Percentiles rank a stretch among this genome's conserved stretches.
These are phyloP conservation scores for Meandrusa payeni DNA, from an alignment of 2,888 invertebrate genomes.

Conservation along the genomic window DNA sequence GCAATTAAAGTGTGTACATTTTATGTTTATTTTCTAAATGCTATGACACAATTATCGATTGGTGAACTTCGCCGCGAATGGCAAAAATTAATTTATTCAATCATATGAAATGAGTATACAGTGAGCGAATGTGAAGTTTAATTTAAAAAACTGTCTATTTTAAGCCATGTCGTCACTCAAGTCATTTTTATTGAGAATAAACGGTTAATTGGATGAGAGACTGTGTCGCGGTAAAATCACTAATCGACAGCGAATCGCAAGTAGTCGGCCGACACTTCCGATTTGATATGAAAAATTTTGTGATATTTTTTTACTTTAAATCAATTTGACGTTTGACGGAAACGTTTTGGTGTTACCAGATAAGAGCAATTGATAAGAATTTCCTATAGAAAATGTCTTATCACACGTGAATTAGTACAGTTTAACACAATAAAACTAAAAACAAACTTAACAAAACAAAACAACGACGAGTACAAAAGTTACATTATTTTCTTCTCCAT, in stretches of 20 bases:
- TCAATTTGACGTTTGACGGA: conserved; percentile 15
- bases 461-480: too few relatives aligned
- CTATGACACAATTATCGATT: conserved; percentile 29
- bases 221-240: conserved; percentile 10
- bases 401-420: too few relatives aligned
- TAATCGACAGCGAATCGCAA: conserved; percentile 1
- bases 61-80: conserved; percentile 13
- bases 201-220: conserved; percentile 41
- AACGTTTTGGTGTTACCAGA: neutral
- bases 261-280: conserved; percentile 9
- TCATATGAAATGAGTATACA: conserved; percentile 12
- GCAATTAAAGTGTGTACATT: conserved; percentile 1
- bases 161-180: conserved; percentile 44
- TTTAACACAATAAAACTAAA: too few relatives aligned
- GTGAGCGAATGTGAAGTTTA: conserved; percentile 12
- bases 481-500: too few relatives aligned
- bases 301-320: conserved; percentile 4
- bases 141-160: conserved; percentile 30
- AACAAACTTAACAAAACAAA: too few relatives aligned
- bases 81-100: conserved; percentile 27
- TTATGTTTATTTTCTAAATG: conserved; percentile 21
- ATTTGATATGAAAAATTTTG: conserved; percentile 5
- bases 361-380: neutral
- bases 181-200: conserved; percentile 47
- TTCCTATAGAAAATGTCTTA: neutral